Conservation (phyloP, 2,888 invertebrate genomes). For the Chaitophorus viminalis region DNA sequence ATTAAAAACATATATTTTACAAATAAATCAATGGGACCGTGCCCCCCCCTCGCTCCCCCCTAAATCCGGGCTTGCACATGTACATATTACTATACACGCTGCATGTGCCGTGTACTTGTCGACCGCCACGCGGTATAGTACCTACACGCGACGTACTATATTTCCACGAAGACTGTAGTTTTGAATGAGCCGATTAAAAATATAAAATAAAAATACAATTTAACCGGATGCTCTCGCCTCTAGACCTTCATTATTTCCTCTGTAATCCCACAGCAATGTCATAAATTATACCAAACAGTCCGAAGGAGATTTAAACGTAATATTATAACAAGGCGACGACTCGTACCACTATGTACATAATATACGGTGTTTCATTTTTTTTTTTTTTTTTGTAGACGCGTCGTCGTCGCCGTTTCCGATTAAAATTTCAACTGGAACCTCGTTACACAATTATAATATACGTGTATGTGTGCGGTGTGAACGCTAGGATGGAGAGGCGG, state of each 20-base stretch:
- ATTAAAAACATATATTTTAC: no score
- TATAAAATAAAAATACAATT: constrained; percentile 32
- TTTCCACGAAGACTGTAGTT: constrained; percentile 9
- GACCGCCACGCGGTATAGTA: background rate
- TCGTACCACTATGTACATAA: background rate
- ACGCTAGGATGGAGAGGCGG: no score
- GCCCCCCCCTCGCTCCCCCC: no score
- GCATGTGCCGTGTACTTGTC: background rate
- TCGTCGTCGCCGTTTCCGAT: constrained; percentile 4
- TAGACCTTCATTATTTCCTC: constrained; percentile 20
- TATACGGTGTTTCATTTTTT: background rate
- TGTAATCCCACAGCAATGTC: background rate
- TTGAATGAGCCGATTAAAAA: constrained; percentile 40
- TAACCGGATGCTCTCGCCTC: constrained; percentile 26
- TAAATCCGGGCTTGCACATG: no score
- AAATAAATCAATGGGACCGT: no score
- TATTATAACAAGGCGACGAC: background rate
- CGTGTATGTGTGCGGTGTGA: no score
- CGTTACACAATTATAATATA: background rate
- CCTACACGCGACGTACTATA: background rate
- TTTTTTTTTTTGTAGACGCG: background rate
- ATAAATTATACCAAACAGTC: background rate
- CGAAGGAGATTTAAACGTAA: constrained; percentile 6
- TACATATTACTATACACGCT: no score
- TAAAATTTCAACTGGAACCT: constrained; percentile 22